Percentiles rank a stretch among this genome's conserved stretches.
Evolutionary conservation across 1,140 invertebrate genomes (phyloP).

Genomic region (Lucilia cuprina): DNA sequence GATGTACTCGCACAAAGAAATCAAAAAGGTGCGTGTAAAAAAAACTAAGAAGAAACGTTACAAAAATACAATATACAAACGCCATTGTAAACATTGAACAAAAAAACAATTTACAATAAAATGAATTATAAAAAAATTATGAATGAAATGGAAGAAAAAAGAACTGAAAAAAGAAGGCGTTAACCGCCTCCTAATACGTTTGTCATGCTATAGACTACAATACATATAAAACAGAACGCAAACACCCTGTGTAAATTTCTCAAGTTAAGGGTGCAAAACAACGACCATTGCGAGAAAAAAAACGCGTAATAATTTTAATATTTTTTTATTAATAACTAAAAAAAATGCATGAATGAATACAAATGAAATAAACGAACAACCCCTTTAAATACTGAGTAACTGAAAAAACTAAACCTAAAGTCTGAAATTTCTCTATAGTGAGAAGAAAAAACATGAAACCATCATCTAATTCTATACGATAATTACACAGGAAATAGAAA

Average conservation of each 20-base stretch:
- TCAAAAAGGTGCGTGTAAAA: slow-evolving; percentile 25
- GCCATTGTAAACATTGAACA: slow-evolving; percentile 17
- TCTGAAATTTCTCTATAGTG: not conserved
- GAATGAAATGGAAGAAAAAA: not conserved
- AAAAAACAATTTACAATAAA: slow-evolving; percentile 9
- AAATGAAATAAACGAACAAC: not conserved
- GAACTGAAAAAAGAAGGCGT: slow-evolving; percentile 12
- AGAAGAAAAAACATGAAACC: not conserved
- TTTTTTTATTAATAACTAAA: not conserved
- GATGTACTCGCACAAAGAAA: not conserved
- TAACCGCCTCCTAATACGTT: slow-evolving; percentile 32
- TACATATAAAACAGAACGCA: not conserved
- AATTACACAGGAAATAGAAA: slow-evolving; percentile 29
- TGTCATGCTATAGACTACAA: not conserved
- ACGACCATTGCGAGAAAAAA: not conserved
- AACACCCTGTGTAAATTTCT: slow-evolving; percentile 10
- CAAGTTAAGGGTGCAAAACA: slow-evolving; percentile 20
- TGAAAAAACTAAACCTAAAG: too few species aligned
- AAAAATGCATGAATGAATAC: not conserved
- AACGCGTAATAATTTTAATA: not conserved
- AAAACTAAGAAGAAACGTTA: slow-evolving; percentile 6
- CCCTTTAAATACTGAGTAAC: too few species aligned
- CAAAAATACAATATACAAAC: slow-evolving; percentile 4
- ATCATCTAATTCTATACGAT: not conserved
- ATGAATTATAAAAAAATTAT: slow-evolving; percentile 25